Base-by-base conservation (phyloP, 1,140 invertebrate species). In the Drosophila ercepeae region DNA sequence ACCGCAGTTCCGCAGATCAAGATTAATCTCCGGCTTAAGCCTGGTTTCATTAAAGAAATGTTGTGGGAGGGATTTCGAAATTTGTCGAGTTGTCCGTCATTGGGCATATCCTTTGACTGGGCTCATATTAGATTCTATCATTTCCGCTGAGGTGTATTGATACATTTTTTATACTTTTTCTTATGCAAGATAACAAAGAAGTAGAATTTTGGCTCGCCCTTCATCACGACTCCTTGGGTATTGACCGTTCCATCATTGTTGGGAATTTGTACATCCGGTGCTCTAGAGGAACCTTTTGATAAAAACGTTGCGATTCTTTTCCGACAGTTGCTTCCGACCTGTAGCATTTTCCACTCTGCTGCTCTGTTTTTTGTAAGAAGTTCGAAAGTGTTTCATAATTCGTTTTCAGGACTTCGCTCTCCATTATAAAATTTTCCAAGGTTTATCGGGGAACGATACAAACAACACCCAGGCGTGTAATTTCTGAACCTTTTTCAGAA, bases 391-490 rank as follows among this genome's bases (percentile, higher is more conserved):
- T 67, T 44, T 67, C 75, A 45, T 34, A 49, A 34, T 27, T 64
- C 65, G 36, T 61, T 59, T 61, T 52, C 57, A 44, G 14, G 25
- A 6, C 5, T 14, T 9, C 13, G 14, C 29, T 53, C 44, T 42
- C 45, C 42, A 25, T 25, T 4, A 2, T 36, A 27, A 14, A 23
- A 13, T 45, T 14, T 46, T 52, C 4, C n/a, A 3, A n/a, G 14
- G 34, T 60, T 86, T 79, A 75, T 72, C 75, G 19, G 21, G 14
- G 44, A 34, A 54, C 64, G 58, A 73, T 73, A 50, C 65, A 79
- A 86, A 84, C 76, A 53, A 29, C 63, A 74, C 81, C 82, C 81
- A 51, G 34, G 64, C 65, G 81, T 74, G 69, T 88, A 88, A 81
- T 86, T 88, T 57, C 36, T 23, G 19, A 46, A 53, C 19, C 19